A percentile compares a stretch with the other conserved stretches of the same genome.
These are phyloP conservation scores for Dicrurus megarhynchus DNA, from an alignment of 2,113 vertebrate genomes.

Conservation along the genomic window DNA sequence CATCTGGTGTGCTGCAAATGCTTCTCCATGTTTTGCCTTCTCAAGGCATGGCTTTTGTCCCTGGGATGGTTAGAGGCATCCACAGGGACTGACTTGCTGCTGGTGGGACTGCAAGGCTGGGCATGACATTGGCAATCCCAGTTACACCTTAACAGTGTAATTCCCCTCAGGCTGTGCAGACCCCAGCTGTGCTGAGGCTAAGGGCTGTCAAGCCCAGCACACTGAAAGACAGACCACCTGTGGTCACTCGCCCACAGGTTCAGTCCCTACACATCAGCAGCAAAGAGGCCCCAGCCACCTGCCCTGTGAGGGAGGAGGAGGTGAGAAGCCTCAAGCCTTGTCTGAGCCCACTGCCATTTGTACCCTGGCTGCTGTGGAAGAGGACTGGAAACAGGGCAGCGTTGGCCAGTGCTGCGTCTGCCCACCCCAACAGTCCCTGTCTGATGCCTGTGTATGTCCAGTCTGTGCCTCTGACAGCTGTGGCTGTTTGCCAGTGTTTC, in stretches of 20 bases:
- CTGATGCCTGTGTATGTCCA: accelerated
- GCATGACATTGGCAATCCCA: background rate
- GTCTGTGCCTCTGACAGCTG: background rate
- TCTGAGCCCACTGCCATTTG: background rate
- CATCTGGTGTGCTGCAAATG: background rate
- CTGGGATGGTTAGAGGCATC: background rate
- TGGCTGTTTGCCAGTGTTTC: background rate
- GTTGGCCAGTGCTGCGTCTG: background rate
- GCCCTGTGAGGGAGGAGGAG: background rate
- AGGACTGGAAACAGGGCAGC: background rate
- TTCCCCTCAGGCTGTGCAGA: background rate
- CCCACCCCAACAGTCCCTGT: accelerated
- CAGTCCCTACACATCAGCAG: background rate
- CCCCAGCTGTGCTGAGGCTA: background rate
- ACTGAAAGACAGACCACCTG: background rate
- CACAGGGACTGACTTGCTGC: background rate
- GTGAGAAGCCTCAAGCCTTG: background rate
- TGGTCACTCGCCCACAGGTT: accelerated
- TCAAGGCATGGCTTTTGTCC: background rate
- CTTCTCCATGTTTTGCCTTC: background rate
- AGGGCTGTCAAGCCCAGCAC: background rate
- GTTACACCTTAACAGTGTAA: too few species aligned
- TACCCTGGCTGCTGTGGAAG: background rate
- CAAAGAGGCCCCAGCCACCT: background rate
- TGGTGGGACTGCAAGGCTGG: background rate